A percentile compares a stretch with the other conserved stretches of the same genome.
Conservation (phyloP, 2,888 invertebrate genomes). For the Acleris cristana region DNA sequence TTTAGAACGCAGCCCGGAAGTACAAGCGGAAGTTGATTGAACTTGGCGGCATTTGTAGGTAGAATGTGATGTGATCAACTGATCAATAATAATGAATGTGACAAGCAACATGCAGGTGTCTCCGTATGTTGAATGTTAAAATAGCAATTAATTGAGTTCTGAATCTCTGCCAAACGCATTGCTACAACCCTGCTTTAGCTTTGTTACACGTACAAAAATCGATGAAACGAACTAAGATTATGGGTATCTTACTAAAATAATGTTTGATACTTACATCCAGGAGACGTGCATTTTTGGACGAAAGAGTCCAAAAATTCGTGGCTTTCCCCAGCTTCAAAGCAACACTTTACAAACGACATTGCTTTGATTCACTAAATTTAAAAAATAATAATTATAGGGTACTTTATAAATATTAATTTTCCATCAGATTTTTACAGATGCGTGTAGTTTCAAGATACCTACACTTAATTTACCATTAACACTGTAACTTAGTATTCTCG, state of each 20-base stretch:
- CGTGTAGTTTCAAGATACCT: neutral
- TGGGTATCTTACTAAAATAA: slow-evolving; percentile 7
- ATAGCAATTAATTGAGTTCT: slow-evolving; percentile 1
- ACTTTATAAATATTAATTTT: neutral
- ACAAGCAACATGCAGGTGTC: neutral
- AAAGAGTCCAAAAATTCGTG: slow-evolving; percentile 90
- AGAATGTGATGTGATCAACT: slow-evolving; percentile 13
- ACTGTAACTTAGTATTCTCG: neutral
- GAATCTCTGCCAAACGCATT: slow-evolving; percentile 22
- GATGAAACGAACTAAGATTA: neutral
- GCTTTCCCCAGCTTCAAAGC: slow-evolving; percentile 90
- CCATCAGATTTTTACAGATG: neutral
- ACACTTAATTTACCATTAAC: slow-evolving; percentile 3
- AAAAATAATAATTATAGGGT: slow-evolving; percentile 36
- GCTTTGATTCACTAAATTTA: slow-evolving; percentile 14
- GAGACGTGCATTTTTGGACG: slow-evolving; percentile 91
- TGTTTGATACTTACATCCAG: slow-evolving; percentile 88
- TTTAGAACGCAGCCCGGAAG: slow-evolving; percentile 36
- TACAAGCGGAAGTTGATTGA: slow-evolving; percentile 39
- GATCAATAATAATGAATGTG: slow-evolving; percentile 29
- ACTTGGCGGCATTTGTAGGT: slow-evolving; percentile 38
- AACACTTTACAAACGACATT: slow-evolving; percentile 90
- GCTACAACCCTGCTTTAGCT: slow-evolving; percentile 4
- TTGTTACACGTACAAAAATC: neutral
- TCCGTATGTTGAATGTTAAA: slow-evolving; percentile 3